Evolutionary conservation across 2,797 vertebrate species (phyloP), one percentile per base, ranked within the genome.

Genomic region (Megaceryle alcyon): DNA sequence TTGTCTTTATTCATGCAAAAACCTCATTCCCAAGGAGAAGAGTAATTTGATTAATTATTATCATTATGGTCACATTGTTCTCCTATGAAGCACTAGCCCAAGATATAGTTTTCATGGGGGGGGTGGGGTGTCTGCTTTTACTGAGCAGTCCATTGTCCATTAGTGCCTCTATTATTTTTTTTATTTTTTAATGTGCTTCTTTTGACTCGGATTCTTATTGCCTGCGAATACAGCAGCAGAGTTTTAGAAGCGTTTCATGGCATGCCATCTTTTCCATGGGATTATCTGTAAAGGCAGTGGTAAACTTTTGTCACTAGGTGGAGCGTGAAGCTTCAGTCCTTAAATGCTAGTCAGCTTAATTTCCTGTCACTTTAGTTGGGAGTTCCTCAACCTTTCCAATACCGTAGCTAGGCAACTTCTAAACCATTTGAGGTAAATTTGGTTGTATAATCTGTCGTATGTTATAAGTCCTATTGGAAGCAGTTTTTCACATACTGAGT

Each of bases 341-440:
- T 28, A 53, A 56, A 7, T 4, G 43, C 73, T 81, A 60, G 9
- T 51, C 21, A 18, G 9, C 20, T 76, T 71, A 44, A 94, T 95
- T 97, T 97, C 60, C 88, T 81, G 66, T 75, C 37, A 46, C 56
- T 93, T 88, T 11, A 39, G 23, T 54, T 44, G 68, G 93, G 75
- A 90, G 84, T 88, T 90, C 88, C 86, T 95, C 89, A 97, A 73
- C 64, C n/a, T 81, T 86, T 95, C 95, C 56, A 85, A 63, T 91
- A 51, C 51, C 1, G 78, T 96, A 96, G 64, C 88, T 93, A 96
- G 82, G 93, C 97, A 96, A 97, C 88, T 97, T 91, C 70, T 83
- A 94, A 95, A 95, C 71, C 95, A 95, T 94, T 91, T 81, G 91
- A 96, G 91, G 94, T 94, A 86, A 91, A 89, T 82, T 93, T 91